A percentile compares a stretch with the other conserved stretches of the same genome.
Conservation (phyloP, 2,797 vertebrate genomes). For the Falco naumanni region DNA sequence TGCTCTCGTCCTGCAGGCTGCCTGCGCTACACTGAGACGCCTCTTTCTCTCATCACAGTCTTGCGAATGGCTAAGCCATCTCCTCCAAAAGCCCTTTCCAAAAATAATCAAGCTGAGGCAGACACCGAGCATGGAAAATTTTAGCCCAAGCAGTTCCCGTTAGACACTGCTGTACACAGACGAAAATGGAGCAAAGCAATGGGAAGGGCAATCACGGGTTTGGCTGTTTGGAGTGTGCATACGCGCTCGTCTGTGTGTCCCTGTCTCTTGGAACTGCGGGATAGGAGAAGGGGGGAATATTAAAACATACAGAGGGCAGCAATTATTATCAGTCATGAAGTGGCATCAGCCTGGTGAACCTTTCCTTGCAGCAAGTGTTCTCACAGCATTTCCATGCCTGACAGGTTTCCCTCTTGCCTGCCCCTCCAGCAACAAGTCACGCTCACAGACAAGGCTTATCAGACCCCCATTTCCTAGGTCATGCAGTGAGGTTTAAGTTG, state of each 20-base stretch:
- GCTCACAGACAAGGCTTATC: fast-evolving
- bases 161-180: not conserved
- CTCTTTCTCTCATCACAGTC: not conserved
- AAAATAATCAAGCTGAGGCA: conserved; percentile 19
- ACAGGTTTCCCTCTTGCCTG: not conserved
- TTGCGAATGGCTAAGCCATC: not conserved
- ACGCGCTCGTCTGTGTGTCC: fast-evolving
- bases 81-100: not conserved
- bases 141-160: not conserved
- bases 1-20: not conserved
- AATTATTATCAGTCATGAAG: not conserved
- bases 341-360: no score
- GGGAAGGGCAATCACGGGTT: not conserved
- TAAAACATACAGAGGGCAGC: not conserved
- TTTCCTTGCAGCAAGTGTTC: not conserved
- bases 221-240: fast-evolving
- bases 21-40: fast-evolving
- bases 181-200: not conserved
- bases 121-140: not conserved
- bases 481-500: not conserved
- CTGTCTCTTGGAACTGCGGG: not conserved
- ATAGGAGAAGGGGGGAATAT: not conserved
- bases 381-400: fast-evolving
- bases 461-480: not conserved
- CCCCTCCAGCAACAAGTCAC: fast-evolving